Evolutionary conservation across 2,113 vertebrate genomes (phyloP).

Genomic region (Panthera leo): DNA sequence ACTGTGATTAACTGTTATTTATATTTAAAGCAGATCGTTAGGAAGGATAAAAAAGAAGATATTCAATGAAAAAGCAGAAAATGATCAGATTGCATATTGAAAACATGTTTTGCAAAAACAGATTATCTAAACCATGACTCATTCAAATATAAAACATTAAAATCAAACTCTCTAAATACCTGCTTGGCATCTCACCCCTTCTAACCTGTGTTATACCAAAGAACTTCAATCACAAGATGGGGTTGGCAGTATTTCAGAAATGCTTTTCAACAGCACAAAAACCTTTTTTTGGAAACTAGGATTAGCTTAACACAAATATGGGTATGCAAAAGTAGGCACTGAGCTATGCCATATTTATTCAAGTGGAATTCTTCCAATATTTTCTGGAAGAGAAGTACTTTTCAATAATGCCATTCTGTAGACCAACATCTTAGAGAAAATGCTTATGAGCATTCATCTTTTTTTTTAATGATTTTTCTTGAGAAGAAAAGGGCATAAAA

Average conservation of each 20-base stretch:
- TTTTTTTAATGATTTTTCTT: neutral
- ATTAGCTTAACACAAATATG: slow-evolving; percentile 83
- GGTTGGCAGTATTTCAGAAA: slow-evolving; percentile 81
- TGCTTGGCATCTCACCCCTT: slow-evolving; percentile 67
- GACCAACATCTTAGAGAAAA: slow-evolving; percentile 38
- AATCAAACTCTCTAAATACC: slow-evolving; percentile 57
- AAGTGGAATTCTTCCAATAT: slow-evolving; percentile 79
- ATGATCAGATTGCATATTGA: slow-evolving; percentile 21
- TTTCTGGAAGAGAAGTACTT: slow-evolving; percentile 70
- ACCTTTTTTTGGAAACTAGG: slow-evolving; percentile 82
- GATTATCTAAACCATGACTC: slow-evolving; percentile 25
- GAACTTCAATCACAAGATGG: slow-evolving; percentile 77
- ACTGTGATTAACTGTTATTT: slow-evolving; percentile 14
- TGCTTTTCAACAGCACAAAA: slow-evolving; percentile 78
- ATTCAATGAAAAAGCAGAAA: slow-evolving; percentile 43
- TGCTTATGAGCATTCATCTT: slow-evolving; percentile 1
- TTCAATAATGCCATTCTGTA: slow-evolving; percentile 65
- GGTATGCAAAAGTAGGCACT: slow-evolving; percentile 78
- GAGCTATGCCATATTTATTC: slow-evolving; percentile 77
- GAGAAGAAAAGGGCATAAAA: slow-evolving; percentile 38
- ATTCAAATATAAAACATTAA: slow-evolving; percentile 45
- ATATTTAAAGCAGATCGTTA: neutral
- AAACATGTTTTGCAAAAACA: slow-evolving; percentile 34
- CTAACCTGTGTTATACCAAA: slow-evolving; percentile 71
- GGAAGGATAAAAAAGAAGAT: slow-evolving; percentile 46